Conservation (phyloP, 2,888 invertebrate species). For the Stenotaenia linearis region DNA sequence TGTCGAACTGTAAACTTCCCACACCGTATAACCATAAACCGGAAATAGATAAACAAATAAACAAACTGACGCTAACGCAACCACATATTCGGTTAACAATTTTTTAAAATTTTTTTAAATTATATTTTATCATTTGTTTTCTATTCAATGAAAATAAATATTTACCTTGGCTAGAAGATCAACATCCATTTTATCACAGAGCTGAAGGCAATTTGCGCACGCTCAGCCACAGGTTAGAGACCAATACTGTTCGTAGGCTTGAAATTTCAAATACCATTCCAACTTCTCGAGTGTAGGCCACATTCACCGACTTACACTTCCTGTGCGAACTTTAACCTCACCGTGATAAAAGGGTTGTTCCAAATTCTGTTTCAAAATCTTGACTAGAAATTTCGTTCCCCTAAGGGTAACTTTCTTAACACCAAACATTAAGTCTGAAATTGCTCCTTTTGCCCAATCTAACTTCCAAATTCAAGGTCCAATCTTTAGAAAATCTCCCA, state of each 20-base stretch:
- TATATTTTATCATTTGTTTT: not conserved
- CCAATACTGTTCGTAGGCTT: not conserved
- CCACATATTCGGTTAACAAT: too few relatives aligned
- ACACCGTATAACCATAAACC: not conserved
- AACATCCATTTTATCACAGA: not conserved
- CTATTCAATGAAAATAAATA: too few relatives aligned
- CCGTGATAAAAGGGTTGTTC: not conserved
- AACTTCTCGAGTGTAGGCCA: not conserved
- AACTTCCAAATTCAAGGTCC: not conserved
- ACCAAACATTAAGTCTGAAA: too few relatives aligned
- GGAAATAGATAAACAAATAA: not conserved
- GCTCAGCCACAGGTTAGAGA: not conserved
- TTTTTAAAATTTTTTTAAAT: too few relatives aligned
- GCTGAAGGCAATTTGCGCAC: not conserved
- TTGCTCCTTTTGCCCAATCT: not conserved
- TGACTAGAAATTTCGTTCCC: too few relatives aligned
- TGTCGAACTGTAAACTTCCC: not conserved
- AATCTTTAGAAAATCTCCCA: not conserved
- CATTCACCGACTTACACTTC: not conserved
- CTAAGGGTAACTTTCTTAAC: too few relatives aligned
- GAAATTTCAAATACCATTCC: not conserved
- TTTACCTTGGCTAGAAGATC: not conserved
- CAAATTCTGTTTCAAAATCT: not conserved
- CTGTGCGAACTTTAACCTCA: not conserved
- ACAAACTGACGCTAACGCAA: not conserved